Base-by-base conservation (phyloP, 2,888 invertebrate species). In the Ornithoptera alexandrae region DNA sequence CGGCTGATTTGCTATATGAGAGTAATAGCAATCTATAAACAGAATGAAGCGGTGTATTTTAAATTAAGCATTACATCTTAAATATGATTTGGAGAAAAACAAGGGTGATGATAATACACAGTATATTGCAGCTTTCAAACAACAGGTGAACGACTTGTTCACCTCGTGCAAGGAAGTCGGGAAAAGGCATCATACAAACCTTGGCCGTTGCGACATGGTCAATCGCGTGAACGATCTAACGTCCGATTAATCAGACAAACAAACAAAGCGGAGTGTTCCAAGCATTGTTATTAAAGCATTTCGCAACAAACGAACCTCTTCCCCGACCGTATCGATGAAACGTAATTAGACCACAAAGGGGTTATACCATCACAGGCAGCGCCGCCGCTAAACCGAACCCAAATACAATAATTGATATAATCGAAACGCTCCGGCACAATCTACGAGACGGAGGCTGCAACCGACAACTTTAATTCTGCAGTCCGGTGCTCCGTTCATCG, bases 331-430 rank as follows among this genome's bases (percentile, higher is more conserved):
- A 69, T 56, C 68, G 60, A 56, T 69, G 53, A 65, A 69, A 61
- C 60, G 67, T 42, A 73, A 72, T 72, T 71, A 65, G 61, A 69
- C 22, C 18, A 57, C 70, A 69, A 70, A 61, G 18, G 39, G 60
- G 63, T n/a, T 30, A 56, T 59, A 60, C 62, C 63, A 68, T 71
- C 69, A 50, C 68, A 67, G 46, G 62, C 57, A 15, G n/a, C 59
- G 59, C 71, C 70, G 74, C 75, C 78, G 77, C 77, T 79, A 81
- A 83, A 82, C 79, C 79, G 76, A 77, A 72, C 74, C 76, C 79
- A 81, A 79, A 81, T 77, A 76, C 75, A 78, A 75, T 82, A 83
- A 84, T 84, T 85, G 83, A 83, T 83, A 84, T 83, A 84, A 87
- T 85, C 83, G 77, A 78, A 81, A 71, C 78, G 76, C 75, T 77